These are phyloP conservation scores for Ceraclea dissimilis DNA, from an alignment of 2,888 invertebrate species.

Conservation along the genomic window DNA sequence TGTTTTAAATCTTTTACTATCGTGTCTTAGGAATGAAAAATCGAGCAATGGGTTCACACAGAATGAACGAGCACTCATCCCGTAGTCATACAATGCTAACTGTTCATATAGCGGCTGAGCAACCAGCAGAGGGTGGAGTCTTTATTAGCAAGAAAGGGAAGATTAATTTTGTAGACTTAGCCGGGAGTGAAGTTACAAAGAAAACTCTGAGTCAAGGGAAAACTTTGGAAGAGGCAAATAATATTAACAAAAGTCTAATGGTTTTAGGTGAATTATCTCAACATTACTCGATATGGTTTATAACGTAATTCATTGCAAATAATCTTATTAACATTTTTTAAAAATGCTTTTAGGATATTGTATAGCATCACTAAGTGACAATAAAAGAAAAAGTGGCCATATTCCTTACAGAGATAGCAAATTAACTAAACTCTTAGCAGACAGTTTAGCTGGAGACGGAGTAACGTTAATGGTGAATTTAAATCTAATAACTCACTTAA, in stretches of 20 bases:
- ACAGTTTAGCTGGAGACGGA: slow-evolving; percentile 89
- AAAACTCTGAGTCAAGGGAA: slow-evolving; percentile 81
- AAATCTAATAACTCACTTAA: background rate
- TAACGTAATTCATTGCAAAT: too few species aligned
- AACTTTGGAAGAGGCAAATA: slow-evolving; percentile 88
- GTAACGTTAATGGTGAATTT: slow-evolving; percentile 81
- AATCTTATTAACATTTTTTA: background rate
- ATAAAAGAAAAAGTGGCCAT: slow-evolving; percentile 70
- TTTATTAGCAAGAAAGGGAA: slow-evolving; percentile 89
- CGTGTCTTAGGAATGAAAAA: slow-evolving; percentile 69
- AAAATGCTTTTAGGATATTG: slow-evolving; percentile 67
- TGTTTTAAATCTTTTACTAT: too few species aligned
- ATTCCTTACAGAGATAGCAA: slow-evolving; percentile 94
- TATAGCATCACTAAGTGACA: slow-evolving; percentile 84
- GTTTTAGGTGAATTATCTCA: slow-evolving; percentile 60
- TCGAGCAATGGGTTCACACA: slow-evolving; percentile 81
- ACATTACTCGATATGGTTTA: too few species aligned
- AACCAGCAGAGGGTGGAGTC: slow-evolving; percentile 71
- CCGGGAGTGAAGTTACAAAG: slow-evolving; percentile 95
- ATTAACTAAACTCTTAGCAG: slow-evolving; percentile 85
- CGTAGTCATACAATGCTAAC: slow-evolving; percentile 90
- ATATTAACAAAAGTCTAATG: slow-evolving; percentile 93
- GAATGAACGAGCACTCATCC: slow-evolving; percentile 89
- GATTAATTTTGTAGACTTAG: slow-evolving; percentile 91
- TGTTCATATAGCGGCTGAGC: slow-evolving; percentile 80